These are phyloP conservation scores for Agriopis leucophaearia DNA, from an alignment of 2,888 invertebrate species.

Conservation along the genomic window DNA sequence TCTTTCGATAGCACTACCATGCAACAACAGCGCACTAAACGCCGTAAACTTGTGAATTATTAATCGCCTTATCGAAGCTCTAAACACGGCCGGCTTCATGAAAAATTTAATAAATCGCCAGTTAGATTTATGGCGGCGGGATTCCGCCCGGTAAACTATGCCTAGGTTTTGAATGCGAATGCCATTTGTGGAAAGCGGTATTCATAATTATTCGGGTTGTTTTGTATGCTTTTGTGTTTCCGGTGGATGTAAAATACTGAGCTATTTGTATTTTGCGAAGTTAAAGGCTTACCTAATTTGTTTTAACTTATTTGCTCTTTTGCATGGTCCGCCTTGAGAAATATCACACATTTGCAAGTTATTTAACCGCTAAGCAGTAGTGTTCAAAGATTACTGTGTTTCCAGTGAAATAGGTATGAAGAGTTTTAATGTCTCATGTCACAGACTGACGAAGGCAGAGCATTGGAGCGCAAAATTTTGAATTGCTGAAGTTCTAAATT, in stretches of 20 bases:
- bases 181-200: slow-evolving; percentile 49
- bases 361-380: too few relatives aligned
- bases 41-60: slow-evolving; percentile 86
- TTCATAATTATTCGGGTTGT: slow-evolving; percentile 44
- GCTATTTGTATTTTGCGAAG: slow-evolving; percentile 17
- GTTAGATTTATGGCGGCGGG: slow-evolving; percentile 65
- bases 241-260: slow-evolving; percentile 19
- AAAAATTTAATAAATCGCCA: slow-evolving; percentile 82
- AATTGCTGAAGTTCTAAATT: too few relatives aligned
- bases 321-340: too few relatives aligned
- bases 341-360: too few relatives aligned
- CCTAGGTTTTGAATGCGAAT: slow-evolving; percentile 55
- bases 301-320: background rate
- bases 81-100: slow-evolving; percentile 76
- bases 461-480: too few relatives aligned
- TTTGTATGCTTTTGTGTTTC: slow-evolving; percentile 40
- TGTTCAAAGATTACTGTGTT: too few relatives aligned
- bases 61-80: slow-evolving; percentile 79
- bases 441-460: too few relatives aligned
- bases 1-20: slow-evolving; percentile 74
- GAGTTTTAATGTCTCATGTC: too few relatives aligned
- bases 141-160: slow-evolving; percentile 46
- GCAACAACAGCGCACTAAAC: slow-evolving; percentile 80
- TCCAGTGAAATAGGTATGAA: too few relatives aligned
- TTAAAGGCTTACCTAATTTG: slow-evolving; percentile 8